phyloP scores from a whole-genome alignment of 1,140 invertebrate species.

The Muscidifurax raptorellus region DNA sequence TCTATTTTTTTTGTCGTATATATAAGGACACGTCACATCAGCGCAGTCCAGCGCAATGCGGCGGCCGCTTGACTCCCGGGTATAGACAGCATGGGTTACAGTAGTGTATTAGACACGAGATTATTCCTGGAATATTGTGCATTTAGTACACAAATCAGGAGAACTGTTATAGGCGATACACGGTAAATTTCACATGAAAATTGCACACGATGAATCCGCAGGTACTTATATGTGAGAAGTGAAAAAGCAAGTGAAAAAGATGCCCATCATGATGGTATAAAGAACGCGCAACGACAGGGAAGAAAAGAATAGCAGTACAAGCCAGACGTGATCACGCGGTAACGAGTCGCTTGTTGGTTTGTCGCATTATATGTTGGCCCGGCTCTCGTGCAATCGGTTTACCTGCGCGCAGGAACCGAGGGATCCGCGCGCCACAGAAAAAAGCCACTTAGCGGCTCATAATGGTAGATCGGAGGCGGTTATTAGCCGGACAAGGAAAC shows the following conservation, averaged over 20 bases:
- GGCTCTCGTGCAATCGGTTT: constrained; percentile 58
- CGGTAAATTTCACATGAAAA: too few species aligned
- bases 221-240: too few species aligned
- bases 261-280: neutral
- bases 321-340: constrained; percentile 39
- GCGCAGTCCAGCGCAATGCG: too few species aligned
- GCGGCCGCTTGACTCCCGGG: too few species aligned
- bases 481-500: constrained; percentile 53
- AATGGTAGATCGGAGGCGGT: constrained; percentile 42
- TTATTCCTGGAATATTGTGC: too few species aligned
- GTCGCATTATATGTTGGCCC: constrained; percentile 57
- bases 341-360: constrained; percentile 58
- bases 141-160: too few species aligned
- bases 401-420: constrained; percentile 36
- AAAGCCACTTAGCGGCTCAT: constrained; percentile 49
- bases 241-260: constrained; percentile 10
- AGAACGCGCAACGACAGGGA: neutral
- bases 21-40: too few species aligned
- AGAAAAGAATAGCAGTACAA: neutral
- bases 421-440: constrained; percentile 10
- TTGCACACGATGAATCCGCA: too few species aligned
- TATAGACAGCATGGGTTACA: too few species aligned
- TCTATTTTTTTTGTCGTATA: neutral
- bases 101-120: too few species aligned
- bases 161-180: too few species aligned